These are phyloP conservation scores for Tuta absoluta DNA, from an alignment of 2,888 invertebrate species.

Conservation along the genomic window DNA sequence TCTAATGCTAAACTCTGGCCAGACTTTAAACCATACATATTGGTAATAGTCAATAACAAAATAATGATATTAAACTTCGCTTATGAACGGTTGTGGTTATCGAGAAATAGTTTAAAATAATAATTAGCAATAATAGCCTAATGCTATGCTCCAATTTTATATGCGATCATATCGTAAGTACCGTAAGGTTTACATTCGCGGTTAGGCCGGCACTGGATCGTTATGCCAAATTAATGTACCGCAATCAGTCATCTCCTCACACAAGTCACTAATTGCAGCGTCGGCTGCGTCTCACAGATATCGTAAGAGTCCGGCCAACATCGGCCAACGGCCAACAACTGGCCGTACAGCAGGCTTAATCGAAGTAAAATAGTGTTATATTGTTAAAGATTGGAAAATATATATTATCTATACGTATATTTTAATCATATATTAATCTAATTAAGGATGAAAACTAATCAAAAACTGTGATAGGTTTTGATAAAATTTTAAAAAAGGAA, in stretches of 20 bases:
- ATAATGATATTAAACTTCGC: slow-evolving; percentile 79
- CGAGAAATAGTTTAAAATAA: slow-evolving; percentile 78
- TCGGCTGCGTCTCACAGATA: neutral
- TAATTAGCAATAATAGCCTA: slow-evolving; percentile 80
- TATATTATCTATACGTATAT: slow-evolving; percentile 80
- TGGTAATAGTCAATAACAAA: slow-evolving; percentile 77
- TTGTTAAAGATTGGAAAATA: slow-evolving; percentile 79
- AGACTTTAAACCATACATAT: slow-evolving; percentile 67
- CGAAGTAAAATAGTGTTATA: slow-evolving; percentile 78
- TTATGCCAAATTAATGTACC: slow-evolving; percentile 54
- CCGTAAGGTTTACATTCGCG: slow-evolving; percentile 49
- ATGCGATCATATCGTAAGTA: slow-evolving; percentile 74
- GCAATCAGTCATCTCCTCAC: slow-evolving; percentile 46
- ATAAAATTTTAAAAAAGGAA: slow-evolving; percentile 77
- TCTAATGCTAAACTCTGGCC: slow-evolving; percentile 62
- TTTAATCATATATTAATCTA: slow-evolving; percentile 80
- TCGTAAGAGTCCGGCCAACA: slow-evolving; percentile 35
- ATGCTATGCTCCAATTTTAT: slow-evolving; percentile 72
- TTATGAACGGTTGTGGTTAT: slow-evolving; percentile 81
- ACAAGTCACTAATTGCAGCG: slow-evolving; percentile 30
- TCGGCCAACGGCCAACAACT: slow-evolving; percentile 30
- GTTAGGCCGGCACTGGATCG: slow-evolving; percentile 45
- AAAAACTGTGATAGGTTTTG: slow-evolving; percentile 82
- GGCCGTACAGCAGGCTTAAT: slow-evolving; percentile 47
- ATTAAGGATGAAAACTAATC: slow-evolving; percentile 81